phyloP scores from a whole-genome alignment of 2,797 vertebrate species.

The Crenichthys baileyi region DNA sequence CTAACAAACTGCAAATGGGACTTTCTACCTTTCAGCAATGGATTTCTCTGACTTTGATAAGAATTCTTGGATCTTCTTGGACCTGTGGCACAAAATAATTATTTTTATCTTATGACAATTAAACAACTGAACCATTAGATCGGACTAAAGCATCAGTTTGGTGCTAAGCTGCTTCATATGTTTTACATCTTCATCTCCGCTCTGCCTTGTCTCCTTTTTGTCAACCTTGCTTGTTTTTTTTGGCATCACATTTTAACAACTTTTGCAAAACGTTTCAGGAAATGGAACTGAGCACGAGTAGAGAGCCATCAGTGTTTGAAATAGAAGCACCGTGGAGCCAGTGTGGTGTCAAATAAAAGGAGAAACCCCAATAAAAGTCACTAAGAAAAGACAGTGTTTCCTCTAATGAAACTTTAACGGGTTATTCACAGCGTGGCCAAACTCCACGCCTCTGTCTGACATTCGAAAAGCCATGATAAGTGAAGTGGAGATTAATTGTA shows the following conservation, averaged over 20 bases:
- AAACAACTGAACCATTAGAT: background rate
- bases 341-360: conserved; percentile 71
- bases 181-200: background rate
- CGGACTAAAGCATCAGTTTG: background rate
- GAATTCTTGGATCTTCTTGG: too few relatives aligned
- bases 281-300: conserved; percentile 64
- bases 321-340: conserved; percentile 65
- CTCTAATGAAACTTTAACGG: conserved; percentile 69
- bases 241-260: conserved; percentile 54
- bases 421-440: conserved; percentile 41
- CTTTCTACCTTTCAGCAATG: too few relatives aligned
- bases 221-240: background rate
- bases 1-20: too few relatives aligned
- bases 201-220: background rate
- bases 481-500: background rate
- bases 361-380: conserved; percentile 61
- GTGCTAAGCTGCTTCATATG: background rate
- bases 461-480: background rate
- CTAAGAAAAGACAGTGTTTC: conserved; percentile 63
- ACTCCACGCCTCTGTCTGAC: conserved; percentile 17
- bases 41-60: too few relatives aligned
- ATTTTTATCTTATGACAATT: background rate
- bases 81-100: background rate
- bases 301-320: conserved; percentile 66
- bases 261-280: conserved; percentile 60